Percentiles rank a stretch among this genome's conserved stretches.
Conservation (phyloP, 2,888 invertebrate species). For the Gastrophysa polygoni region DNA sequence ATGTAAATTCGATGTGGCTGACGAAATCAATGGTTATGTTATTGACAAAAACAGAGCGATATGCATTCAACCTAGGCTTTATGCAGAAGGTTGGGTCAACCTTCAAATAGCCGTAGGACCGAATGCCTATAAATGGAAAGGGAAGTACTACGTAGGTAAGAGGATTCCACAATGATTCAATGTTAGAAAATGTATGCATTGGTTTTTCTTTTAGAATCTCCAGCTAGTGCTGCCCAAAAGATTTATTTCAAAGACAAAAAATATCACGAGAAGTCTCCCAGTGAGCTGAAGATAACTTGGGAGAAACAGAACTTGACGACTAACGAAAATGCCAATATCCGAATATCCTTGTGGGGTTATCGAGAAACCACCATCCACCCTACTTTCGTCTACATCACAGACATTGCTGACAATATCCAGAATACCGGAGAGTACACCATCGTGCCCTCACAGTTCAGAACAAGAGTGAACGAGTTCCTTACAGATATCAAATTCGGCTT, state of each 20-base stretch:
- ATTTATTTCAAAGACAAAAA: constrained; percentile 80
- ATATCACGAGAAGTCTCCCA: constrained; percentile 75
- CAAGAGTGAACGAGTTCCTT: constrained; percentile 71
- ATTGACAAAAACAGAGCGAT: constrained; percentile 83
- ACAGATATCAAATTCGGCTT: constrained; percentile 85
- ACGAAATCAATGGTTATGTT: constrained; percentile 77
- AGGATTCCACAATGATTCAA: constrained; percentile 18
- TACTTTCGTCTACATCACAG: constrained; percentile 80
- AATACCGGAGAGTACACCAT: constrained; percentile 72
- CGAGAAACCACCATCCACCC: constrained; percentile 82
- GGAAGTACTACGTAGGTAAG: constrained; percentile 89
- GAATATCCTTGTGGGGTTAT: constrained; percentile 89
- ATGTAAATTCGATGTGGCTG: constrained; percentile 81
- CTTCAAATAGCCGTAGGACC: constrained; percentile 86
- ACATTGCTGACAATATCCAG: constrained; percentile 64
- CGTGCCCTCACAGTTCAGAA: constrained; percentile 73
- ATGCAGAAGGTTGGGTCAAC: constrained; percentile 86
- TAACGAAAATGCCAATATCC: constrained; percentile 75
- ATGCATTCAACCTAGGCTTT: constrained; percentile 86
- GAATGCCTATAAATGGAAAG: constrained; percentile 86
- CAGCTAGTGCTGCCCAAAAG: constrained; percentile 83
- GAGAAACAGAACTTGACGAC: constrained; percentile 83
- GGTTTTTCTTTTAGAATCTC: constrained; percentile 71
- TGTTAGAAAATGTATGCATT: background rate
- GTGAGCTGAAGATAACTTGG: constrained; percentile 82